phyloP scores from a whole-genome alignment of 30 jellyfish, hydroid and myxozoan species.

The Euphysa ruthae region DNA sequence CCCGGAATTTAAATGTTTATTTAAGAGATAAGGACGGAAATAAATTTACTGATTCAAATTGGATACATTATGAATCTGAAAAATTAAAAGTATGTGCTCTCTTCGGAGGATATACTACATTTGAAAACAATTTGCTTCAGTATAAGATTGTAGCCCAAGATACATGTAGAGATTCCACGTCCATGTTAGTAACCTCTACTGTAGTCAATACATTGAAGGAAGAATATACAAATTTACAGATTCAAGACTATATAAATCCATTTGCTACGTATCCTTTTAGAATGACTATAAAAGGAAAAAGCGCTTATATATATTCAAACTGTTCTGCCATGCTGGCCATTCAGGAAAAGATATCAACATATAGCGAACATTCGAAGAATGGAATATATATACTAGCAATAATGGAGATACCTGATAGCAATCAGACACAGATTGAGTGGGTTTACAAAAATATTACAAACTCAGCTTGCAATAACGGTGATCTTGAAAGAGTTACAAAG shows the following conservation, averaged over 20 bases:
- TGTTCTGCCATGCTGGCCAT: conserved; percentile 45
- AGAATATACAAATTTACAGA: too few species aligned
- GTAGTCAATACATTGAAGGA: too few species aligned
- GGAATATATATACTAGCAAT: too few species aligned
- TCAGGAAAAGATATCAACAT: conserved; percentile 34
- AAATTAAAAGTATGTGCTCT: conserved; percentile 45
- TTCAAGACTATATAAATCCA: too few species aligned
- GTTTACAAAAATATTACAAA: conserved; percentile 43
- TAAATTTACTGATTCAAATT: conserved; percentile 1
- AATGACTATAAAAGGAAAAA: conserved; percentile 4
- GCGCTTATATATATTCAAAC: conserved; percentile 20
- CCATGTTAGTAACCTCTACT: conserved; percentile 24
- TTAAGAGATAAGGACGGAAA: neutral
- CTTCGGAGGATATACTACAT: conserved; percentile 1
- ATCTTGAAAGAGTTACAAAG: conserved; percentile 33
- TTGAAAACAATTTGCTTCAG: conserved; percentile 9
- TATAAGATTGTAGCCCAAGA: conserved; percentile 54
- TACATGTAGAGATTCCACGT: conserved; percentile 51
- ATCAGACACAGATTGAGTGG: too few species aligned
- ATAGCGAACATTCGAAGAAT: conserved; percentile 3
- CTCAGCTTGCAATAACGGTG: conserved; percentile 48
- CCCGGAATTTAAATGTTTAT: conserved; percentile 26
- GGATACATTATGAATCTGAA: conserved; percentile 46
- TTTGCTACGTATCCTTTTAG: too few species aligned
- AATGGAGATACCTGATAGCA: too few species aligned